These are phyloP conservation scores for Falco cherrug DNA, from an alignment of 2,797 vertebrate species.

Conservation along the genomic window DNA sequence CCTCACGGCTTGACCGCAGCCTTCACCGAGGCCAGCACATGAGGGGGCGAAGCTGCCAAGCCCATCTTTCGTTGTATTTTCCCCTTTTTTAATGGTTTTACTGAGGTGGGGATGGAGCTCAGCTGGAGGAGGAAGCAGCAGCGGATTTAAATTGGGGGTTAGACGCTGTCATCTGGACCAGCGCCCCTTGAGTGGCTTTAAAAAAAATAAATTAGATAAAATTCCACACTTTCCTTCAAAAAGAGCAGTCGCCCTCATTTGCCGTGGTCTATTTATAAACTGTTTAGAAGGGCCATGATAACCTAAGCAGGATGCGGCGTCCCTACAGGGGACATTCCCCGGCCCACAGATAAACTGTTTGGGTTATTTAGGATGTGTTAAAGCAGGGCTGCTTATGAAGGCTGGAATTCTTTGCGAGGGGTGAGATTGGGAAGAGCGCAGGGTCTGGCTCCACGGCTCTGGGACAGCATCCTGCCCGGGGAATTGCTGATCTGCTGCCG, in stretches of 20 bases:
- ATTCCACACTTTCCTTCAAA: background rate
- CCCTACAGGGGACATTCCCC: background rate
- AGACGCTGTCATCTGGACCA: rapidly evolving
- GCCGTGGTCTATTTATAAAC: constrained; percentile 54
- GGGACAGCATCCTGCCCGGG: background rate
- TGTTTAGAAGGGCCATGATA: constrained; percentile 29
- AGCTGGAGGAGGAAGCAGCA: background rate
- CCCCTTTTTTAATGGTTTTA: background rate
- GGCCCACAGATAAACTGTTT: constrained; percentile 54
- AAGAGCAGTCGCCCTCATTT: background rate
- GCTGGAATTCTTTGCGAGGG: background rate
- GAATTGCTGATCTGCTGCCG: background rate
- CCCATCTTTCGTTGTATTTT: background rate
- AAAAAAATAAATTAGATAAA: background rate
- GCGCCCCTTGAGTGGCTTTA: background rate
- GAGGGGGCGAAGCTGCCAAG: background rate
- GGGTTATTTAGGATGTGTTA: background rate
- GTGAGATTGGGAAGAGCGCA: background rate
- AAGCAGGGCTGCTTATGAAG: background rate
- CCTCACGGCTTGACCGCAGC: rapidly evolving
- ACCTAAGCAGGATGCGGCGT: constrained; percentile 26
- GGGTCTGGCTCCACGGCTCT: background rate
- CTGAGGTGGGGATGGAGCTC: background rate
- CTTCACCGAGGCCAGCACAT: rapidly evolving
- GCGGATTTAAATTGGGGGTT: rapidly evolving